Conservation (phyloP, 2,797 vertebrate species). For the Argentina silus region DNA sequence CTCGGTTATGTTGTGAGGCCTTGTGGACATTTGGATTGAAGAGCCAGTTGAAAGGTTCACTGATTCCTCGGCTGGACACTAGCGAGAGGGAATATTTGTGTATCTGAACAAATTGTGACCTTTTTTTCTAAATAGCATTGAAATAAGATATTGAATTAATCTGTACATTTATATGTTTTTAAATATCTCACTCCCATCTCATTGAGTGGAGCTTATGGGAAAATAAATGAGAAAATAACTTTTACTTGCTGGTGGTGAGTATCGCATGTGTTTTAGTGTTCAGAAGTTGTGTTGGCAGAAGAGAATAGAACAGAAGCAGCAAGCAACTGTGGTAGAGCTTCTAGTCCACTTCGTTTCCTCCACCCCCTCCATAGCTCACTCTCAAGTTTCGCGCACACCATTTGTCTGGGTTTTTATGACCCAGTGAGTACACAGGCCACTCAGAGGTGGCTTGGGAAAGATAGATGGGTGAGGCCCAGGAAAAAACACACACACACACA, state of each 20-base stretch:
- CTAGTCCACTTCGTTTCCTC: background rate
- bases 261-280: background rate
- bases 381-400: constrained; percentile 36
- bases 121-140: too few relatives aligned
- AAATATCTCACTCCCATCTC: background rate
- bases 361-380: constrained; percentile 37
- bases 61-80: background rate
- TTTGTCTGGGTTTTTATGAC: constrained; percentile 52
- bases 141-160: background rate
- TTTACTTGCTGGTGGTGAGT: background rate
- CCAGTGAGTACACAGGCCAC: constrained; percentile 28
- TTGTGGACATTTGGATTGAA: background rate
- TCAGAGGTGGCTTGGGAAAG: constrained; percentile 34
- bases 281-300: background rate
- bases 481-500: constrained; percentile 18
- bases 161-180: too few relatives aligned
- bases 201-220: background rate
- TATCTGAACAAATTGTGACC: too few relatives aligned
- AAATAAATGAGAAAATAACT: background rate
- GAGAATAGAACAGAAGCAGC: constrained; percentile 14
- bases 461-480: constrained; percentile 5
- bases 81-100: background rate
- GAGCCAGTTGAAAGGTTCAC: background rate
- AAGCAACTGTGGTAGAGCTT: constrained; percentile 9
- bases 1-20: background rate